Evolutionary conservation across 1,140 invertebrate genomes (phyloP), one percentile per base, ranked within the genome.

Genomic region (Aphelenchoides avenae): DNA sequence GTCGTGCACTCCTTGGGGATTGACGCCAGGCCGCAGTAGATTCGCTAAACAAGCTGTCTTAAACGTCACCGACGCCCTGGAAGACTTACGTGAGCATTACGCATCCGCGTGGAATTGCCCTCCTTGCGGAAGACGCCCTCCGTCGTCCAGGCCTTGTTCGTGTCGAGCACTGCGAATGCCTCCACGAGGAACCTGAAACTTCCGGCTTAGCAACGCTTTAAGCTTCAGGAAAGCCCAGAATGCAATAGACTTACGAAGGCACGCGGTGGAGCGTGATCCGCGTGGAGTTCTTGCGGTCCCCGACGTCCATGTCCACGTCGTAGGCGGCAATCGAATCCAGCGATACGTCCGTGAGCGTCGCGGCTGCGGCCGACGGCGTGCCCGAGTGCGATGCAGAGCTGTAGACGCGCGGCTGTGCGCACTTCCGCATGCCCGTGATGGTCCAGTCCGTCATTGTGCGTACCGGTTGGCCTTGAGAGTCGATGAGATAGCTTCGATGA

Each of bases 101-200:
- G 49, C n/a, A 53, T 50, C 11, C 58, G 54, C 22, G 15, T 20
- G 6, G 43, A 36, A 29, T 51, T 62, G 3, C 58, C 58, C 44
- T 61, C 58, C 51, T 52, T 58, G 5, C 58, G 58, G 42, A 61
- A 61, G 13, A 61, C 50, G n/a, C 58, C 58, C 43, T 61, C 58
- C 18, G 62, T 37, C 6, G 31, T 20, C 24, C 33, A 50, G 6
- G 43, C 59, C 40, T 61, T 46, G 15, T 31, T 51, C 6, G 49
- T 29, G 20, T 40, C 57, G 26, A 61, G 36, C 33, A 33, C 48
- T 15, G 27, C 31, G 36, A 61, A 61, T 2, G 58, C 58, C 26
- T 61, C 58, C 22, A 61, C 29, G 11, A 61, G 13, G 30, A 61
- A 61, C 1, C 58, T 61, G 7, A 61, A 61, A 39, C 5, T n/a